These are phyloP conservation scores for Apamea crenata DNA, from an alignment of 2,888 invertebrate species.

Conservation along the genomic window DNA sequence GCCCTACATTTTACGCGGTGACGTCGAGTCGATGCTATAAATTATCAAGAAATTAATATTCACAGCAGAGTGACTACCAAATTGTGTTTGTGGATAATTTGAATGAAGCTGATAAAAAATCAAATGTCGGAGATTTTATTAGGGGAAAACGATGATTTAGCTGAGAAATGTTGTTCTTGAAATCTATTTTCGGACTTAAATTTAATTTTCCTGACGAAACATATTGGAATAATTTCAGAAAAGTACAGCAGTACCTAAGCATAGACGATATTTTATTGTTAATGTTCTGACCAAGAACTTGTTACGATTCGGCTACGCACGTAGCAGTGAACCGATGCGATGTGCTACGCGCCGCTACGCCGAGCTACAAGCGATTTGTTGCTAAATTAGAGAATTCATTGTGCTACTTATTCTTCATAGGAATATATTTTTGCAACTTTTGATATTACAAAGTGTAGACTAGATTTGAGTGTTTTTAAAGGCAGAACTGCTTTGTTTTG, in stretches of 20 bases:
- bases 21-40: constrained; percentile 18
- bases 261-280: not conserved
- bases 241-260: not conserved
- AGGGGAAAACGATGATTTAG: not conserved
- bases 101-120: constrained; percentile 5
- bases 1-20: constrained; percentile 29
- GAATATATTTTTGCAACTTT: not conserved
- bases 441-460: not conserved
- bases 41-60: constrained; percentile 43
- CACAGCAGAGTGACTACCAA: constrained; percentile 5
- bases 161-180: not conserved
- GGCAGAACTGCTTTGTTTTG: not conserved
- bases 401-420: not conserved
- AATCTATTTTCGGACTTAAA: not conserved
- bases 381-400: not conserved
- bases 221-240: not conserved
- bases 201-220: fast-evolving
- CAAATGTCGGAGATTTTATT: not conserved
- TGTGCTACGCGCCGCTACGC: constrained; percentile 5
- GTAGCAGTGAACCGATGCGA: not conserved
- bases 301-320: constrained; percentile 13
- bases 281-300: not conserved
- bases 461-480: not conserved
- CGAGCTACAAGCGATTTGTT: not conserved
- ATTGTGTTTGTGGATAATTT: constrained; percentile 27